Conservation (phyloP, 2,888 invertebrate genomes). For the Sericinus montela region DNA sequence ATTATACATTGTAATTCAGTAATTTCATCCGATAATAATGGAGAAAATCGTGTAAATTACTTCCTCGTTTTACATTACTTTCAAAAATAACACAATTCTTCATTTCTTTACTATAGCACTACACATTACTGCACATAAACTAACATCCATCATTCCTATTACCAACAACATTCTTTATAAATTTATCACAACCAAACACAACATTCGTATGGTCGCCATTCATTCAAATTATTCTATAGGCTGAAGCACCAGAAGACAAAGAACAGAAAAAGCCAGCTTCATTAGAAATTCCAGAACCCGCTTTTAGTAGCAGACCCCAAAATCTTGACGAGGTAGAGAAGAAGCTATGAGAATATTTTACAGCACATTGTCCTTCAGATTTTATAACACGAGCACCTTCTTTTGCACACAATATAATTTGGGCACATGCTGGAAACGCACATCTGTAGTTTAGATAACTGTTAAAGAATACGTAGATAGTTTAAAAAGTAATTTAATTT, state of each 20-base stretch:
- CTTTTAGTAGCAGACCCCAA: constrained; percentile 48
- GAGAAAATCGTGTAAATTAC: no score
- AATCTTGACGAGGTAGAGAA: constrained; percentile 60
- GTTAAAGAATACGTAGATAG: background rate
- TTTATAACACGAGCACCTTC: constrained; percentile 35
- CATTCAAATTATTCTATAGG: constrained; percentile 66
- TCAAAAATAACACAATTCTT: no score
- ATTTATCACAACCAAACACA: background rate
- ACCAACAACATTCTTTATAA: no score
- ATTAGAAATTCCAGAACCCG: constrained; percentile 60
- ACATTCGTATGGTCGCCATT: constrained; percentile 59
- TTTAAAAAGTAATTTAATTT: no score
- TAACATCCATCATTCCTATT: no score
- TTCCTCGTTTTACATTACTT: no score
- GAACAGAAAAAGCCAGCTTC: constrained; percentile 51
- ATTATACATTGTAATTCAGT: no score
- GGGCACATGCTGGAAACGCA: constrained; percentile 3
- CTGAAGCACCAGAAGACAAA: constrained; percentile 56
- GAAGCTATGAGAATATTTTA: constrained; percentile 37
- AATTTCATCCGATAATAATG: no score
- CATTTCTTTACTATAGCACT: background rate
- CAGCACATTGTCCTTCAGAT: constrained; percentile 34
- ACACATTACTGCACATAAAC: background rate
- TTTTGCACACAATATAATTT: constrained; percentile 11
- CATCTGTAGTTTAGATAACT: constrained; percentile 17